Evolutionary conservation across 2,113 vertebrate species (phyloP), one percentile per base, ranked within the genome.

Genomic region (Ivindomyrus marchei): DNA sequence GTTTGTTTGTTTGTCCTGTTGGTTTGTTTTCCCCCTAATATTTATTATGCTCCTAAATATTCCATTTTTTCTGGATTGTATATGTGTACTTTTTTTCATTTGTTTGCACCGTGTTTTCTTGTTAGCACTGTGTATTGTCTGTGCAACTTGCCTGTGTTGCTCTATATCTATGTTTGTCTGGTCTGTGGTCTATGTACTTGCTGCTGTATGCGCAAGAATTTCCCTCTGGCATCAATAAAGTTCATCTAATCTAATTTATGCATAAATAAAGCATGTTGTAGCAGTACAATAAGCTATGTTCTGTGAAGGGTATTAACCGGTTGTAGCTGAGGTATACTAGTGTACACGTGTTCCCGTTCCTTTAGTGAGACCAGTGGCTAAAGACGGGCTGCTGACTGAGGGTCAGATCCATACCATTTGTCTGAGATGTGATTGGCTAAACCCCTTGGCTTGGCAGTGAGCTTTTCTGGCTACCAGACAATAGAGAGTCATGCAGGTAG

Each of bases 401-500:
- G 36, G 31, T 80, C 74, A 39, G 31, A 80, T 39, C 74, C 74
- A 80, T 15, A 80, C 74, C 36, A 77, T 4, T 85, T 47, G 42
- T 47, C 83, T 47, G 36, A 19, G 9, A 17, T 39, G 74, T 80
- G 36, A 80, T 36, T 80, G 74, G 88, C 90, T 88, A 91, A 93
- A 93, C 93, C 91, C 92, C 90, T 91, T 24, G 90, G 89, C 93
- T 42, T 90, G 92, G 21, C 85, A 47, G 90, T 80, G 74, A 87
- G 42, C 62, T 88, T 89, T 93, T 90, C 93, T 83, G 85, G n/a
- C 13, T 91, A 36, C 88, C 93, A 92, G 91, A 93, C 88, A 93
- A 90, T 90, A 45, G 53, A 89, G 80, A 90, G 93, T 92, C 93
- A 91, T 92, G 91, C 94, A 92, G 92, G 93, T 94, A 91, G 89